Percentiles rank a stretch among this genome's conserved stretches.
phyloP scores from a whole-genome alignment of 2,113 vertebrate genomes.

The Daphoenositta chrysoptera region DNA sequence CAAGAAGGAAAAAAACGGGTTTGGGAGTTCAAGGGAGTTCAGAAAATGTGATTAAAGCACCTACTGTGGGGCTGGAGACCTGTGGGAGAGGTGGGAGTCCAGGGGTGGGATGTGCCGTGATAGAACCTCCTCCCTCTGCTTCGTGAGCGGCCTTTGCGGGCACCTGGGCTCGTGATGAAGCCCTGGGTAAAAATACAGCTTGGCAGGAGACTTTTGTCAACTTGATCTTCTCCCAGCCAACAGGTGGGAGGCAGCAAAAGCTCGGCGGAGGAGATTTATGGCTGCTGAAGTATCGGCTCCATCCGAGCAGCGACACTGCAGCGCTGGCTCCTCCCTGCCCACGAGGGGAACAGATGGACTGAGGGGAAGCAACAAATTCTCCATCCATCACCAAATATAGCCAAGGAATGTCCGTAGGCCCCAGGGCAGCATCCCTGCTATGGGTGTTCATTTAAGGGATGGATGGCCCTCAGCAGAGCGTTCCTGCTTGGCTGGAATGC shows the following conservation, averaged over 20 bases:
- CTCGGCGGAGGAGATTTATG: constrained; percentile 2
- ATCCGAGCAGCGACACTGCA: not conserved
- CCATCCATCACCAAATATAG: constrained; percentile 30
- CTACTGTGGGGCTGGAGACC: not conserved
- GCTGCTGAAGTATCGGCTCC: not conserved
- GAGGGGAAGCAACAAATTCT: constrained; percentile 19
- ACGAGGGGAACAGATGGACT: not conserved
- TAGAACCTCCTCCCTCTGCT: not conserved
- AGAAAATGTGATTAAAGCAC: not conserved
- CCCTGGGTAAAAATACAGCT: constrained; percentile 15
- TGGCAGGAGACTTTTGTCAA: not conserved
- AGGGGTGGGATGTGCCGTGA: not conserved
- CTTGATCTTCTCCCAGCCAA: constrained; percentile 16
- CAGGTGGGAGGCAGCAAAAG: constrained; percentile 57
- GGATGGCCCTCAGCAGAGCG: not conserved
- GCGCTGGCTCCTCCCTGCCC: not conserved
- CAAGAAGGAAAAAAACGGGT: accelerated
- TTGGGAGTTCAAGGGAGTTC: not conserved
- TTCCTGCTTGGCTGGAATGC: not conserved
- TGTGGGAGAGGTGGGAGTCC: not conserved
- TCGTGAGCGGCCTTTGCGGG: not conserved
- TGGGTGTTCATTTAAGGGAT: not conserved
- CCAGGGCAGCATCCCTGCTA: not conserved
- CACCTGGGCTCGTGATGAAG: not conserved
- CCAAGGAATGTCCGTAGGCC: constrained; percentile 25